These are phyloP conservation scores for Scaptomyza cyrtandrae DNA, from an alignment of 2,888 invertebrate species.

Conservation along the genomic window DNA sequence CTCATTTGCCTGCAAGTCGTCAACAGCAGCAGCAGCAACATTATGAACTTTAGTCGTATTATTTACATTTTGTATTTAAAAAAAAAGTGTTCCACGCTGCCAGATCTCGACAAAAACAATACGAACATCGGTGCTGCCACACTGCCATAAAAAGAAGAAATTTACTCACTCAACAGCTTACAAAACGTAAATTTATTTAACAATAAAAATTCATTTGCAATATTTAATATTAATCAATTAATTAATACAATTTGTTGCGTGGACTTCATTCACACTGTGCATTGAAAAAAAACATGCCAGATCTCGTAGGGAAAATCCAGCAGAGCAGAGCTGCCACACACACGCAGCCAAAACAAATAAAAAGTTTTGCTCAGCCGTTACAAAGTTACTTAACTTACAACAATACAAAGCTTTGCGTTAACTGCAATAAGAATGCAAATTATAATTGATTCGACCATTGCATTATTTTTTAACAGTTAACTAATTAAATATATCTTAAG, in stretches of 20 bases:
- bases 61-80: background rate
- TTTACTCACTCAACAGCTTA: background rate
- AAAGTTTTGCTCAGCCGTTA: background rate
- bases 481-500: background rate
- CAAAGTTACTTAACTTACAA: too few relatives aligned
- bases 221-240: background rate
- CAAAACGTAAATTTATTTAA: background rate
- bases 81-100: slow-evolving; percentile 14
- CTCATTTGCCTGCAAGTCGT: slow-evolving; percentile 77
- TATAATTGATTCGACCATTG: background rate
- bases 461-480: too few relatives aligned
- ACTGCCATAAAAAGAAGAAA: background rate
- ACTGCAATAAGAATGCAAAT: background rate
- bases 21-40: slow-evolving; percentile 20
- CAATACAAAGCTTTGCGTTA: background rate
- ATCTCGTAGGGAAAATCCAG: background rate
- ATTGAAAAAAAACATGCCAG: background rate
- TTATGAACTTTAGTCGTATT: slow-evolving; percentile 49
- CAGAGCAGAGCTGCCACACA: slow-evolving; percentile 9
- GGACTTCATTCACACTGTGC: background rate
- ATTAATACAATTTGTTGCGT: background rate
- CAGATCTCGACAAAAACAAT: slow-evolving; percentile 3
- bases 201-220: background rate
- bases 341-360: background rate
- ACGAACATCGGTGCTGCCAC: slow-evolving; percentile 11